Conservation (phyloP, 1,140 invertebrate species). For the Drosophila virilis region DNA sequence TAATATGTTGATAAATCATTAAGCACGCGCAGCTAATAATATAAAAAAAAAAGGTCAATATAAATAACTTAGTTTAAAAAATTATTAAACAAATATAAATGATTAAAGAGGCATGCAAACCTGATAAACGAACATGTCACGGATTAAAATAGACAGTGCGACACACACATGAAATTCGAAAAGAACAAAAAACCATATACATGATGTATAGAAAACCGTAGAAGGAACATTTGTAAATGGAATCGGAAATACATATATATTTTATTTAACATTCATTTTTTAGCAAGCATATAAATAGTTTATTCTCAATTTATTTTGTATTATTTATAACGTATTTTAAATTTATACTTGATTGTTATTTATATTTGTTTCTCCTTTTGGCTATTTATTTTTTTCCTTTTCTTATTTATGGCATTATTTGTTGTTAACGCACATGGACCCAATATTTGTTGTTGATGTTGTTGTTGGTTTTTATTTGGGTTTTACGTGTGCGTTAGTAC, state of each 20-base stretch:
- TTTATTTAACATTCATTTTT: slow-evolving; percentile 9
- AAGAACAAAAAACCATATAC: not conserved
- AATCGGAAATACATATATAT: not conserved
- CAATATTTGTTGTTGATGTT: slow-evolving; percentile 43
- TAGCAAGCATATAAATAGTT: slow-evolving; percentile 25
- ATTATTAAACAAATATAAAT: slow-evolving; percentile 54
- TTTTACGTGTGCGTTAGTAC: slow-evolving; percentile 86
- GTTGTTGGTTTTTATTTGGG: slow-evolving; percentile 20
- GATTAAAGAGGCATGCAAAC: slow-evolving; percentile 55
- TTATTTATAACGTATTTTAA: slow-evolving; percentile 18
- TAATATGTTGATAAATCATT: slow-evolving; percentile 50
- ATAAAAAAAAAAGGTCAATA: slow-evolving; percentile 27
- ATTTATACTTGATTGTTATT: slow-evolving; percentile 36
- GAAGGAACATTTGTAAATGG: slow-evolving; percentile 24
- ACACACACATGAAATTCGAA: not conserved
- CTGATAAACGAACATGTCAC: not conserved
- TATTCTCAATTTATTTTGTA: slow-evolving; percentile 32
- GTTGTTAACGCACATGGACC: slow-evolving; percentile 53
- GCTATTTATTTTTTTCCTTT: slow-evolving; percentile 31
- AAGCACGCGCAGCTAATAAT: slow-evolving; percentile 30
- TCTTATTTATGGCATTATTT: slow-evolving; percentile 50
- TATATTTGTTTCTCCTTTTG: slow-evolving; percentile 32
- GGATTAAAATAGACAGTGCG: not conserved
- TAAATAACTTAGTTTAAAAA: slow-evolving; percentile 33
- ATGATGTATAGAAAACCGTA: slow-evolving; percentile 11